Percentiles rank a stretch among this genome's conserved stretches.
Evolutionary conservation across 2,113 vertebrate genomes (phyloP).

Genomic region (Barbus barbus): DNA sequence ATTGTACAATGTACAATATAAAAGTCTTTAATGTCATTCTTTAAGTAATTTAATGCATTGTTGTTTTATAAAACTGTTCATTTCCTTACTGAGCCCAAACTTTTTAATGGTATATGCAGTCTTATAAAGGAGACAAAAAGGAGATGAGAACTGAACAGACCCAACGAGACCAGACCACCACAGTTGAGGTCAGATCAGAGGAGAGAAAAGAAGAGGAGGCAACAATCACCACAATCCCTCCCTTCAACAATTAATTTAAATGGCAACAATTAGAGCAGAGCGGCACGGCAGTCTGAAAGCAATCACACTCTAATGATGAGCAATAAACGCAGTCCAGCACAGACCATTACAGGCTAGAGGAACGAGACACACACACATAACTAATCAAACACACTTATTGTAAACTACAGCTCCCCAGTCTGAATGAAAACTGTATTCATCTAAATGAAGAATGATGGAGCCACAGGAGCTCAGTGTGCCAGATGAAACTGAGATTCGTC

Average conservation of each 20-base stretch:
- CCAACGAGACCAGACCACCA: neutral
- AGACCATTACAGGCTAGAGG: slow-evolving; percentile 52
- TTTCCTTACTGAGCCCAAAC: neutral
- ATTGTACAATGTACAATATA: too few relatives aligned
- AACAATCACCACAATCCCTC: slow-evolving; percentile 19
- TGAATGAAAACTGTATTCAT: slow-evolving; percentile 27
- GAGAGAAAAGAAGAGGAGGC: neutral
- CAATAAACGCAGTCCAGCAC: slow-evolving; percentile 67
- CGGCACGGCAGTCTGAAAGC: slow-evolving; percentile 75
- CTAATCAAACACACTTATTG: slow-evolving; percentile 28
- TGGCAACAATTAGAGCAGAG: slow-evolving; percentile 79
- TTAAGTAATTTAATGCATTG: too few relatives aligned
- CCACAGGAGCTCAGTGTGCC: slow-evolving; percentile 22
- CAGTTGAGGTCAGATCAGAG: neutral
- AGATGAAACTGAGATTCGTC: slow-evolving; percentile 26
- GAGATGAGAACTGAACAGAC: neutral
- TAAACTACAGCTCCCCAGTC: neutral
- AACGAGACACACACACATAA: slow-evolving; percentile 40
- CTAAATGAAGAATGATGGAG: slow-evolving; percentile 18
- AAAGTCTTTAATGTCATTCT: too few relatives aligned
- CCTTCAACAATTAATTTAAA: slow-evolving; percentile 77
- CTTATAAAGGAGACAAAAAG: neutral
- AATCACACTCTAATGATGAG: slow-evolving; percentile 76
- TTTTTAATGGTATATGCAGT: neutral
- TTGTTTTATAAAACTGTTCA: too few relatives aligned